These are phyloP conservation scores for Drosophila takahashii DNA, from an alignment of 1,140 invertebrate genomes.

Conservation along the genomic window DNA sequence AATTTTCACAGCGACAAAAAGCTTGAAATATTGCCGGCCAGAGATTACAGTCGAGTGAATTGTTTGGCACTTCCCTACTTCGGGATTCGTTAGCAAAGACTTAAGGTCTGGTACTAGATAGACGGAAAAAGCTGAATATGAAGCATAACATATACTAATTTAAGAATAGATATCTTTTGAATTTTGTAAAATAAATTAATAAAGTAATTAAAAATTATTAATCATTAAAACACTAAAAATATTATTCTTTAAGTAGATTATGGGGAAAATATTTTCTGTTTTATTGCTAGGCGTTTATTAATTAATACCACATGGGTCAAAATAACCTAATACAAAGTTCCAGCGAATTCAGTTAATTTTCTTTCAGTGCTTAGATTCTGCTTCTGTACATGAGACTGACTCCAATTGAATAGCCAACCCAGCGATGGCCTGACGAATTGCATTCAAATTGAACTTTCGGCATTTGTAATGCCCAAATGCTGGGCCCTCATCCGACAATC, in stretches of 20 bases:
- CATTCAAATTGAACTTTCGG: constrained; percentile 19
- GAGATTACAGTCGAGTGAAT: constrained; percentile 47
- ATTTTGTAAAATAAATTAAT: too few species aligned
- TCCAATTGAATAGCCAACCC: background rate
- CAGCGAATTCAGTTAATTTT: too few species aligned
- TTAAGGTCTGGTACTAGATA: background rate
- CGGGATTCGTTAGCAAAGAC: constrained; percentile 61
- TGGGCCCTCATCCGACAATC: constrained; percentile 1
- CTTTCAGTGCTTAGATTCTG: background rate
- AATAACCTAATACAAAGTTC: too few species aligned
- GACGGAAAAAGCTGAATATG: background rate
- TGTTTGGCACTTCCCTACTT: constrained; percentile 21
- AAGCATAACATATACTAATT: background rate
- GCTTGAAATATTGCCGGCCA: constrained; percentile 73
- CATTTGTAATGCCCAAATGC: constrained; percentile 11
- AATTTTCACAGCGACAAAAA: constrained; percentile 76
- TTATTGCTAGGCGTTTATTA: too few species aligned
- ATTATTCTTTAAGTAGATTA: too few species aligned
- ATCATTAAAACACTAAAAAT: too few species aligned
- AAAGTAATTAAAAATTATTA: too few species aligned
- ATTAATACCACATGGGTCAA: too few species aligned
- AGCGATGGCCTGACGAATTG: constrained; percentile 53
- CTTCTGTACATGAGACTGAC: constrained; percentile 7
- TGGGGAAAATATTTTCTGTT: too few species aligned
- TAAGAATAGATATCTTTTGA: too few species aligned